phyloP scores from a whole-genome alignment of 2,113 vertebrate genomes.

The Charina bottae region DNA sequence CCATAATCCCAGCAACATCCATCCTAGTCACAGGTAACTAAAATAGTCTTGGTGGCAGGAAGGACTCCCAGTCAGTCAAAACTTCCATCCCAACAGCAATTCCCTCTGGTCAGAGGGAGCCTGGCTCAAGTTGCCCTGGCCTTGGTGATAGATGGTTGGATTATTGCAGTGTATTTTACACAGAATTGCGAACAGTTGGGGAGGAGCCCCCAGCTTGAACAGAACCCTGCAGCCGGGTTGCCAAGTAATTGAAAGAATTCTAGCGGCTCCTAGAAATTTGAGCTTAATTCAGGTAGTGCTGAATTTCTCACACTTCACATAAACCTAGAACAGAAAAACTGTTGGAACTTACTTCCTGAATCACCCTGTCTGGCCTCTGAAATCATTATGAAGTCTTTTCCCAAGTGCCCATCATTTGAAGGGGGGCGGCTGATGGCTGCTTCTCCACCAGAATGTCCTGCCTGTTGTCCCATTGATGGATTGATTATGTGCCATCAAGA shows the following conservation, averaged over 20 bases:
- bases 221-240: not conserved
- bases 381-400: no score
- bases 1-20: not conserved
- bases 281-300: no score
- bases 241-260: no score
- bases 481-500: not conserved
- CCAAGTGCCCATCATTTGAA: not conserved
- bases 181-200: not conserved
- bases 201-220: not conserved
- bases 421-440: not conserved
- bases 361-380: no score
- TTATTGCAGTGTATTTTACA: not conserved
- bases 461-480: not conserved
- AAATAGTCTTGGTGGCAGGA: not conserved
- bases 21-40: not conserved
- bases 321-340: no score
- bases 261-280: no score
- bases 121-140: not conserved
- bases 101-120: not conserved
- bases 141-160: not conserved
- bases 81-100: not conserved
- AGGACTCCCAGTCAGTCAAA: not conserved
- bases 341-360: no score
- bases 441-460: not conserved
- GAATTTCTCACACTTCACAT: no score